Evolutionary conservation across 2,113 vertebrate genomes (phyloP).

Genomic region (Dicerorhinus sumatrensis): DNA sequence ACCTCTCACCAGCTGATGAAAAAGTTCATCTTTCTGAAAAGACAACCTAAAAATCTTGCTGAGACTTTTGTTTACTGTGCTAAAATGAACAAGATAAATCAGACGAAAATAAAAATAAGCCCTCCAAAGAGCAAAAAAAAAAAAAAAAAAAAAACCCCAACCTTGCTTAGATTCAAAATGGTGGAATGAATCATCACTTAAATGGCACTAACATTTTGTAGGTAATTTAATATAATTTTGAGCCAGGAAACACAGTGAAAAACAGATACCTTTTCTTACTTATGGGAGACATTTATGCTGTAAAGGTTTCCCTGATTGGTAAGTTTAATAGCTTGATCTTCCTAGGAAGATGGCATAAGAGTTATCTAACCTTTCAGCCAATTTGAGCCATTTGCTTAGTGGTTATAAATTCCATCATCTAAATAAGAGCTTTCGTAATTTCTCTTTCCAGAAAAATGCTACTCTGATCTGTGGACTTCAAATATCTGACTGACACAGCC

Average conservation of each 20-base stretch:
- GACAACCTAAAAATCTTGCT: not conserved
- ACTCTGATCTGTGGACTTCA: not conserved
- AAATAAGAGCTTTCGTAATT: not conserved
- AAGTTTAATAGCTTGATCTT: not conserved
- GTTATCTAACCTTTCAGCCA: conserved; percentile 15
- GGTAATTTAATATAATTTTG: not conserved
- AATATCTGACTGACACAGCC: not conserved
- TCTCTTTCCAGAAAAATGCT: not conserved
- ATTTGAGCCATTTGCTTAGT: not conserved
- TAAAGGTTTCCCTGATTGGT: not conserved
- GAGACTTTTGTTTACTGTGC: not conserved
- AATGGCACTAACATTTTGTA: not conserved
- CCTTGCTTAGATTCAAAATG: conserved; percentile 19
- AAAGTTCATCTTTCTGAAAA: not conserved
- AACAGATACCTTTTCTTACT: not conserved
- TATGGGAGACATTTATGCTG: not conserved
- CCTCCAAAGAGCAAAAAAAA: not conserved
- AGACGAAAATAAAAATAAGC: not conserved
- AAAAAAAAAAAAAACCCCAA: not conserved
- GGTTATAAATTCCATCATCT: not conserved
- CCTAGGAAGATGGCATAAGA: not conserved
- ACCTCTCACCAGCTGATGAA: not conserved
- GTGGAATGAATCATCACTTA: not conserved
- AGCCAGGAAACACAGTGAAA: not conserved
- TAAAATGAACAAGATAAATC: conserved; percentile 11